Base-by-base conservation (phyloP, 2,113 vertebrate species). In the Chlorocebus sabaeus region DNA sequence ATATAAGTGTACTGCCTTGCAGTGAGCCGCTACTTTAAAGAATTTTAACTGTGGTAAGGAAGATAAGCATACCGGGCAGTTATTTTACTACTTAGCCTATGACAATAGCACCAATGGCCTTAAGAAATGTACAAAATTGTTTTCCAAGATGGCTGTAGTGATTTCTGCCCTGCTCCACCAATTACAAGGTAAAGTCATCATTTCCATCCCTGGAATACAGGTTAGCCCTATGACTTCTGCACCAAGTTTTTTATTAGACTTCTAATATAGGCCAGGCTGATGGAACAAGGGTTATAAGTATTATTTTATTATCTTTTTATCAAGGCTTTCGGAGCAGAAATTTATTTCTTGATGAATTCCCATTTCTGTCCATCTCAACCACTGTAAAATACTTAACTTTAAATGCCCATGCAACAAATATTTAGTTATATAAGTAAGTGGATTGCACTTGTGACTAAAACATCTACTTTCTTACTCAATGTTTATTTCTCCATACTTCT, bases 251-350 rank as follows among this genome's bases (percentile, higher is more conserved):
- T 96, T 79, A 50, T 83, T 67, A 57, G 32, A 23, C n/a, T 76
- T 85, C 88, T 79, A 84, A n/a, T 45, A 17, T 22, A 83, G 23
- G 27, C 4, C 52, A n/a, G 86, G 9, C 16, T 64, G 2, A 55
- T 80, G 43, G 38, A 70, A 89, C 17, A 81, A 61, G 16, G 40
- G 57, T 70, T 30, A 25, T 64, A 50, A 79, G 9, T 70, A 43
- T 18, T 27, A 43, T 85, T 76, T 81, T 43, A 35, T 72, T 68
- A 72, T 88, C 43, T 81, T 7, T 90, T 11, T 82, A 95, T 83
- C 2, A 89, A 86, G 73, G 73, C 14, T 67, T 35, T 72, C 9
- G 17, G 27, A 76, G 3, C 17, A 83, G 68, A 67, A 73, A 38
- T 76, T 81, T 48, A 92, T 27, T 57, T 11, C 55, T 17, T 23